Evolutionary conservation across 2,888 invertebrate species (phyloP).

Genomic region (Bedellia somnulentella): DNA sequence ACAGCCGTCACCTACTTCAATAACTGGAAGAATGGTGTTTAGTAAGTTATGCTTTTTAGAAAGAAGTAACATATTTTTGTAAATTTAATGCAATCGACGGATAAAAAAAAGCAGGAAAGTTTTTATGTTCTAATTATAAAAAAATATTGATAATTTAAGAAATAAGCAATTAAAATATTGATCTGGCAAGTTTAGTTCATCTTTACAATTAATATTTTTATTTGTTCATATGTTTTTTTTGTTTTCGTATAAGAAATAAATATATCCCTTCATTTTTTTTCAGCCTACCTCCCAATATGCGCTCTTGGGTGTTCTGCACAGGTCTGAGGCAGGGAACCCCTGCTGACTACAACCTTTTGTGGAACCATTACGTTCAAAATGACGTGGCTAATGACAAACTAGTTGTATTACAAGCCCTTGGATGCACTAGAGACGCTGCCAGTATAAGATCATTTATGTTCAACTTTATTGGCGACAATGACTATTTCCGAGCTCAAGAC

Average conservation of each 20-base stretch:
- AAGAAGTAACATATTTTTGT: neutral
- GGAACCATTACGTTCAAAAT: conserved; percentile 60
- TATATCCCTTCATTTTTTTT: conserved; percentile 8
- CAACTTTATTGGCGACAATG: conserved; percentile 21
- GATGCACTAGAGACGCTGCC: conserved; percentile 62
- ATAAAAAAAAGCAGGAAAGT: too few relatives aligned
- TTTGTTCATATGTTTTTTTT: too few relatives aligned
- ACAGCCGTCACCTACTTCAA: conserved; percentile 34
- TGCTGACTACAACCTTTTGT: conserved; percentile 68
- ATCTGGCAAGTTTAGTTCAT: too few relatives aligned
- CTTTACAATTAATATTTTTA: too few relatives aligned
- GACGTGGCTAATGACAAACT: conserved; percentile 69
- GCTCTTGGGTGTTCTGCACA: conserved; percentile 73
- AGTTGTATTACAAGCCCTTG: conserved; percentile 66
- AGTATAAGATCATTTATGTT: conserved; percentile 26
- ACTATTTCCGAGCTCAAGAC: conserved; percentile 41
- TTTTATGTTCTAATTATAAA: too few relatives aligned
- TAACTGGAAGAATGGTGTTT: conserved; percentile 26
- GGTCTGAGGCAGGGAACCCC: conserved; percentile 66
- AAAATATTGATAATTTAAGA: too few relatives aligned
- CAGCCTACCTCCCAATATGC: conserved; percentile 50
- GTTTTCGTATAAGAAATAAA: too few relatives aligned
- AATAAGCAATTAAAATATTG: too few relatives aligned
- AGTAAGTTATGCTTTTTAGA: conserved; percentile 19
- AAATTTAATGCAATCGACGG: neutral